These are phyloP conservation scores for Penaeus vannamei DNA, from an alignment of 1,140 invertebrate genomes.

Conservation along the genomic window DNA sequence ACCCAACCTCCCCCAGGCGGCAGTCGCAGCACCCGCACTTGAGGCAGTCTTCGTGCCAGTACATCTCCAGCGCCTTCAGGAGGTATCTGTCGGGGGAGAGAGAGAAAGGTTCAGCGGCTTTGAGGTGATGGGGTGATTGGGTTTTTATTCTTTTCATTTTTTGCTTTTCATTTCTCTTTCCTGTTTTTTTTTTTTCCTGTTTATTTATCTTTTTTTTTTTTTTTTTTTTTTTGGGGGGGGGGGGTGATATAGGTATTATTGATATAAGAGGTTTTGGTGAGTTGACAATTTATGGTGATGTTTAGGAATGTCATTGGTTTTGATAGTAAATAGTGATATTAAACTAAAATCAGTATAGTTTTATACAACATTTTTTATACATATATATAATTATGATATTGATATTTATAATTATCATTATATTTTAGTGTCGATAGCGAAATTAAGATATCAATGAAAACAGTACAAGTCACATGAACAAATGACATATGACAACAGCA, in stretches of 20 bases:
- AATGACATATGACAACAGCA: too few relatives aligned
- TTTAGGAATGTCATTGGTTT: background rate
- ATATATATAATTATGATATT: conserved; percentile 17
- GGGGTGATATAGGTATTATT: too few relatives aligned
- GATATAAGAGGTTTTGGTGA: too few relatives aligned
- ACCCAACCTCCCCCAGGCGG: conserved; percentile 91
- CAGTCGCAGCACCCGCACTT: conserved; percentile 95
- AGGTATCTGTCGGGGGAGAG: conserved; percentile 71
- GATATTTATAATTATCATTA: too few relatives aligned
- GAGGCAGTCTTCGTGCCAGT: conserved; percentile 95
- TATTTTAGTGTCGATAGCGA: too few relatives aligned
- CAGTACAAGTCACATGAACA: too few relatives aligned
- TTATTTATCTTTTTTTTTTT: too few relatives aligned
- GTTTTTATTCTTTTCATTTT: too few relatives aligned
- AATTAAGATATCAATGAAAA: too few relatives aligned
- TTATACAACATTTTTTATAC: background rate
- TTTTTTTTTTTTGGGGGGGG: too few relatives aligned
- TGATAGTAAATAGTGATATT: background rate
- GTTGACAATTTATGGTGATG: too few relatives aligned
- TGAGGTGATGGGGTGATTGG: background rate
- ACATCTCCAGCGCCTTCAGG: conserved; percentile 77
- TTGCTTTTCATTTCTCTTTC: background rate
- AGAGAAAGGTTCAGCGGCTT: background rate
- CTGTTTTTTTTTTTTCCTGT: background rate
- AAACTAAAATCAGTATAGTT: background rate